phyloP scores from a whole-genome alignment of 2,113 vertebrate species.

The Shinisaurus crocodilurus region DNA sequence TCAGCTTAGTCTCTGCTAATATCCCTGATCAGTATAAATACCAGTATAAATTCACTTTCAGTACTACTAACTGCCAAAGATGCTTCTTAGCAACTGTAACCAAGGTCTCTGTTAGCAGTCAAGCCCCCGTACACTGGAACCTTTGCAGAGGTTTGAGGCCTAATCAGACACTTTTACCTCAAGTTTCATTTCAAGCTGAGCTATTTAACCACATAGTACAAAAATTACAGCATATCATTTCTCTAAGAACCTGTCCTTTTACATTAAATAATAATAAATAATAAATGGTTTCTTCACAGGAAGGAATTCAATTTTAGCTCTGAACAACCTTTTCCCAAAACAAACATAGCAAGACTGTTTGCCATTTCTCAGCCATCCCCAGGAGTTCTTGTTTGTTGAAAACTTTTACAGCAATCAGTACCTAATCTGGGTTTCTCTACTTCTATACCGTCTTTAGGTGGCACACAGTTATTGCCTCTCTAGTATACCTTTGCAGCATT shows the following conservation, averaged over 20 bases:
- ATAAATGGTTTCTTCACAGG: neutral
- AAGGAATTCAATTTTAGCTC: neutral
- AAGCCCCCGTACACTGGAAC: neutral
- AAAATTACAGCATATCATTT: neutral
- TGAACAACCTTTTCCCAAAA: neutral
- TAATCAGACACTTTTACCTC: neutral
- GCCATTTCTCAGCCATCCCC: neutral
- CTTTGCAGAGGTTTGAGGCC: neutral
- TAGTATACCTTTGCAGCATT: neutral
- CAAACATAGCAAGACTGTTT: neutral
- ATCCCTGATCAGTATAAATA: no score
- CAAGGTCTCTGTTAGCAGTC: no score
- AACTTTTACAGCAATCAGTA: neutral
- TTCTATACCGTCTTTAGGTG: neutral
- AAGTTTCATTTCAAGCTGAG: neutral
- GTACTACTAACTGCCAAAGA: no score
- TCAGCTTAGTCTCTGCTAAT: no score
- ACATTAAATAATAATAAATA: neutral
- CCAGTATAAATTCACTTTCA: no score
- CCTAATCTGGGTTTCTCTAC: neutral
- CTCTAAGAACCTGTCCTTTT: neutral
- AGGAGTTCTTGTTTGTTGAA: neutral
- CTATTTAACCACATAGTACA: neutral
- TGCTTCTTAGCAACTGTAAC: no score
- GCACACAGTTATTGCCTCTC: neutral